These are phyloP conservation scores for Amphimallon solstitiale DNA, from an alignment of 2,888 invertebrate genomes.

Conservation along the genomic window DNA sequence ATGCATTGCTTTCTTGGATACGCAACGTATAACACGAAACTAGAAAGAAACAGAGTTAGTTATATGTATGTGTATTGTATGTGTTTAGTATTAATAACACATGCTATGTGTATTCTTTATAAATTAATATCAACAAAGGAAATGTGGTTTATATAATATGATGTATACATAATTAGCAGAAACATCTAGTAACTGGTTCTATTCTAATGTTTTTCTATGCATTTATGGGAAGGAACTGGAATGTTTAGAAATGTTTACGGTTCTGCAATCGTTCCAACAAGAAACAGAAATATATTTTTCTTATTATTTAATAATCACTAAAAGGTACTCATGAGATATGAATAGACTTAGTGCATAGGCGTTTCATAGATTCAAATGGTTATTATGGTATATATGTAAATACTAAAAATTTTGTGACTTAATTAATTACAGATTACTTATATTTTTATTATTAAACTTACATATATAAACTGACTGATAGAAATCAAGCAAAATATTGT, in stretches of 20 bases:
- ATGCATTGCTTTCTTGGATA: constrained; percentile 25
- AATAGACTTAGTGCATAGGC: constrained; percentile 2
- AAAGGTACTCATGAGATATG: constrained; percentile 24
- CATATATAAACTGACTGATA: no score
- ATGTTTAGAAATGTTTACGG: constrained; percentile 40
- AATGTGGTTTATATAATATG: constrained; percentile 50
- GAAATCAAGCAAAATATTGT: no score
- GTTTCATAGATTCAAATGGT: neutral
- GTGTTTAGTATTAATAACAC: constrained; percentile 49
- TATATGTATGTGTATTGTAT: constrained; percentile 35
- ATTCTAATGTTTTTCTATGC: constrained; percentile 37
- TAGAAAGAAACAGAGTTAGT: constrained; percentile 19
- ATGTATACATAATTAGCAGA: constrained; percentile 39
- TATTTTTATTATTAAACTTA: no score
- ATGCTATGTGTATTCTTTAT: constrained; percentile 46
- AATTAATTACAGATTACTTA: no score
- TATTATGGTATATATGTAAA: no score
- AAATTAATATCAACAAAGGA: constrained; percentile 51
- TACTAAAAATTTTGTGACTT: no score
- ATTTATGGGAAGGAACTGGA: constrained; percentile 36
- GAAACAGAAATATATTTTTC: constrained; percentile 39
- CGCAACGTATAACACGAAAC: constrained; percentile 17
- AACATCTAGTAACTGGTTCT: constrained; percentile 29
- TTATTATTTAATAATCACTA: constrained; percentile 41
- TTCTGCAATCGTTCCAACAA: constrained; percentile 32